These are phyloP conservation scores for Bostrychus sinensis DNA, from an alignment of 2,113 vertebrate species.

Conservation along the genomic window DNA sequence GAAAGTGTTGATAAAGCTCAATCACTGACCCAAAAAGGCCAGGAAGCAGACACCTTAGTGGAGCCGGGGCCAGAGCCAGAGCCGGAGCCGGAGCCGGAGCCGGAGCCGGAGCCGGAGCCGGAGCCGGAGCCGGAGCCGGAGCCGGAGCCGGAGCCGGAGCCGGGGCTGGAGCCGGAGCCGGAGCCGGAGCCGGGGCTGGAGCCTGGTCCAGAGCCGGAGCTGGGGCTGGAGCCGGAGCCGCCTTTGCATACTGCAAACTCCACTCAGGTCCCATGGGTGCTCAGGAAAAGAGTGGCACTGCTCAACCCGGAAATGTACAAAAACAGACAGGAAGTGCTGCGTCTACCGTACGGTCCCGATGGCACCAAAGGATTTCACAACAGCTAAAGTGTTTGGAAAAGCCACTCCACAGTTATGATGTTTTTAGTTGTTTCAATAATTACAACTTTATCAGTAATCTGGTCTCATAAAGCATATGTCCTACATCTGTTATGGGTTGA, in stretches of 20 bases:
- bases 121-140: not conserved
- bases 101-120: not conserved
- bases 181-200: not conserved
- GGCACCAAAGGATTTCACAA: slow-evolving; percentile 41
- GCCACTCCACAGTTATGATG: too few species aligned
- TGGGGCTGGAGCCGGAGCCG: not conserved
- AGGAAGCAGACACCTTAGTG: too few species aligned
- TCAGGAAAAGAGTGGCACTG: slow-evolving; percentile 29
- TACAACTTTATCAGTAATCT: too few species aligned
- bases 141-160: not conserved
- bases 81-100: not conserved
- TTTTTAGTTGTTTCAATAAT: too few species aligned
- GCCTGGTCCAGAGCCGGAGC: too few species aligned
- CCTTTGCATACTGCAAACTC: not conserved
- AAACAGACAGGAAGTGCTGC: slow-evolving; percentile 9
- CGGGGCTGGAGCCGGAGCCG: not conserved
- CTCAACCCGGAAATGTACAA: not conserved
- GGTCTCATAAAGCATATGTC: too few species aligned
- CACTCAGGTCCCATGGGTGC: slow-evolving; percentile 50
- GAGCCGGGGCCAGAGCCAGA: too few species aligned
- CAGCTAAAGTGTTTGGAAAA: too few species aligned
- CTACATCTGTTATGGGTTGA: too few species aligned
- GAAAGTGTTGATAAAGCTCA: not conserved
- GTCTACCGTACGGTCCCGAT: slow-evolving; percentile 45
- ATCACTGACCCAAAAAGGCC: not conserved